Evolutionary conservation across 2,797 vertebrate genomes (phyloP), one percentile per base, ranked within the genome.

Genomic region (Bovichtus diacanthus): DNA sequence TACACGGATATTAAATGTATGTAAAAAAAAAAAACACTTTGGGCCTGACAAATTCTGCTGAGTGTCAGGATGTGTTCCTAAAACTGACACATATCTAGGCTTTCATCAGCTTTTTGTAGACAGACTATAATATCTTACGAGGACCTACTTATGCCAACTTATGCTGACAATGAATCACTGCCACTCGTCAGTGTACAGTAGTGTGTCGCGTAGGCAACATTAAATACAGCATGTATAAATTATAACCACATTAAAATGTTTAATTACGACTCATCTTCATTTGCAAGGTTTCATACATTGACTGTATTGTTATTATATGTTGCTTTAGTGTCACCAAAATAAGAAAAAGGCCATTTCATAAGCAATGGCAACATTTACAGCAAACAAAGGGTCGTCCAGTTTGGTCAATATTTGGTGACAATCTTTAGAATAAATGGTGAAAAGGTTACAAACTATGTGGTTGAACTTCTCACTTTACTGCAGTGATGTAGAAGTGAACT

Each of bases 21-120:
- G 13, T 53, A n/a, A n/a, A n/a, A n/a, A n/a, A n/a, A n/a, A 43
- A 47, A 75, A 62, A 46, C 23, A 46, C 66, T 83, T 51, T 27
- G 7, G 27, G 6, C 11, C 51, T 54, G 25, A 64, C 31, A 31
- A 27, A 39, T 31, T 53, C 29, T 41, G 39, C 51, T 27, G 23
- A 21, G 23, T 39, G 51, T 23, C 44, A 18, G 25, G 16, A 27
- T 25, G 1, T 15, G n/a, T 53, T 51, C 55, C 19, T 1, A 41
- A 43, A 27, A 58, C 41, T 36, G 5, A 49, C 29, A 55, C 9
- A 44, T 15, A 9, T 15, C 1, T 8, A 12, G 6, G 0, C 19
- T 58, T 31, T 6, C 41, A 3, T 44, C 9, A 27, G 8, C 4
- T 18, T 54, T 29, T 39, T 38, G 11, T 55, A 18, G 25, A 38